phyloP scores from a whole-genome alignment of 2,113 vertebrate genomes.

The Patagioenas fasciata region DNA sequence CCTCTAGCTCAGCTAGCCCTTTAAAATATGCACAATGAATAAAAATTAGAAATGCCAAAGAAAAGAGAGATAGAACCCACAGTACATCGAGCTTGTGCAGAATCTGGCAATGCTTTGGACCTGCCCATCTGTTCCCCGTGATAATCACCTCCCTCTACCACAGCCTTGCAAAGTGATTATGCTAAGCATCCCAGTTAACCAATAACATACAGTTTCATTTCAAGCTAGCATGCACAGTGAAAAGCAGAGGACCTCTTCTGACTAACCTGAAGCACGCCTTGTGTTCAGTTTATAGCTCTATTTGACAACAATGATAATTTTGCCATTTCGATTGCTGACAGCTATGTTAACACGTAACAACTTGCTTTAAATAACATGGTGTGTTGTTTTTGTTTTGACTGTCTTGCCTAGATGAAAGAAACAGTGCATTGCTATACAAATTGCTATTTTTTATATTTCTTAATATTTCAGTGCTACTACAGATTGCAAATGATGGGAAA shows the following conservation, averaged over 20 bases:
- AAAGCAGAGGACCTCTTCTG: constrained; percentile 79
- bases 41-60: constrained; percentile 52
- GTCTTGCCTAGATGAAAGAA: neutral
- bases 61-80: constrained; percentile 69
- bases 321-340: constrained; percentile 13
- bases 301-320: constrained; percentile 32
- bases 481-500: neutral
- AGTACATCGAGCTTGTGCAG: constrained; percentile 74
- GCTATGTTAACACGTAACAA: neutral
- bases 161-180: constrained; percentile 88
- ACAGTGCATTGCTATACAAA: neutral
- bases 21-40: constrained; percentile 17
- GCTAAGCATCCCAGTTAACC: constrained; percentile 85
- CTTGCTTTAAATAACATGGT: neutral
- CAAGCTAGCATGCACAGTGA: constrained; percentile 69
- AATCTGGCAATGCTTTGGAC: constrained; percentile 82
- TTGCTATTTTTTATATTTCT: neutral
- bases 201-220: constrained; percentile 81
- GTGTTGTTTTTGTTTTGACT: neutral
- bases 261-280: constrained; percentile 68
- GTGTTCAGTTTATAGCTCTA: constrained; percentile 34
- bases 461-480: neutral
- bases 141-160: constrained; percentile 89
- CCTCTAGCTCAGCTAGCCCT: constrained; percentile 57
- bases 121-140: constrained; percentile 87